Base-by-base conservation (phyloP, 2,888 invertebrate genomes). In the Phaedon cochleariae region DNA sequence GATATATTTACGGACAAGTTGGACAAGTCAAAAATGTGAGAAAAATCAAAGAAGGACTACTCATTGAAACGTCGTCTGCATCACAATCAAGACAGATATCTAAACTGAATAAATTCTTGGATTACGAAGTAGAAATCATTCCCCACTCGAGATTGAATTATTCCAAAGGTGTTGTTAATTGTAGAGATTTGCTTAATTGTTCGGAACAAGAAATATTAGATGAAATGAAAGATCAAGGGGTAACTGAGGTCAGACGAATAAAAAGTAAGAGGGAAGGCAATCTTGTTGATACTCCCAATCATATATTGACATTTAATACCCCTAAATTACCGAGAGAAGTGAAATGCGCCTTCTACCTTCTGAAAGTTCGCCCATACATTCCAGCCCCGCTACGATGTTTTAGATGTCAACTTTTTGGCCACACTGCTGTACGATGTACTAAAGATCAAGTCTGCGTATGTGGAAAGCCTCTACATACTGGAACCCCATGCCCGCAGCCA, bases 161-260 rank as follows among this genome's bases (percentile, higher is more conserved):
- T 12, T 45, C 45, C 10, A 45, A 45, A 10, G 45, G 45, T 45
- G 45, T 45, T 45, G 45, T 45, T 3, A 45, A 45, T 45, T 45
- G n/a, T 45, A 3, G 45, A 7, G 45, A 45, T 12, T 10, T 45
- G 4, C n/a, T 45, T 3, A 45, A 45, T 17, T 45, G 59, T 12
- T 15, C 58, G n/a, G 58, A 59, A 22, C 7, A 59, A 34, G 34
- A 51, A 21, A 51, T 51, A 20, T 37, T 59, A 21, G 51, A 59
- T 5, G 49, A 59, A 59, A 1, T 59, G 18, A 59, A 21, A 59
- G 34, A 34, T n/a, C 29, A 34, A 18, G 51, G 51, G 17, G 22
- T 59, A 15, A 37, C 51, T 12, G 51, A 31, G 21, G 59, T 6
- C 4, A 7, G 29, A n/a, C n/a, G n/a, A n/a, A n/a, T n/a, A n/a